These are phyloP conservation scores for Pemphigus obesinymphae DNA, from an alignment of 1,140 invertebrate species.

Conservation along the genomic window DNA sequence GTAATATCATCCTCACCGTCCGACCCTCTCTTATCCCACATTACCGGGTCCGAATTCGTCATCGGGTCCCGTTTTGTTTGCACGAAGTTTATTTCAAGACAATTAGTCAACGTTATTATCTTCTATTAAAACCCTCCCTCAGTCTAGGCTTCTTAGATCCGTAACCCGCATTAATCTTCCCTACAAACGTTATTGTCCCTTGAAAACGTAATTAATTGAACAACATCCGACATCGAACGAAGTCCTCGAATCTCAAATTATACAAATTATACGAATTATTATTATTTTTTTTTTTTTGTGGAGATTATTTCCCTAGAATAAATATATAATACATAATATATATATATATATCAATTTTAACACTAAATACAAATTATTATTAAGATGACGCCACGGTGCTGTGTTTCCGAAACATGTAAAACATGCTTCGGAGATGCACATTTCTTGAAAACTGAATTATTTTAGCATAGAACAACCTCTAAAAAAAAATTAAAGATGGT, in stretches of 20 bases:
- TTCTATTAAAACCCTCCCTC: constrained; percentile 25
- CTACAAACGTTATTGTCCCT: constrained; percentile 29
- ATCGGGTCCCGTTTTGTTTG: constrained; percentile 23
- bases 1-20: not conserved
- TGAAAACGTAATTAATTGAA: constrained; percentile 33
- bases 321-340: not conserved
- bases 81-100: constrained; percentile 12
- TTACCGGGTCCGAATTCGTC: constrained; percentile 24
- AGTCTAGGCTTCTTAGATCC: not conserved
- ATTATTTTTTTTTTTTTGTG: too few species aligned
- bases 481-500: too few species aligned
- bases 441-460: too few species aligned
- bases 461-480: too few species aligned
- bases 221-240: not conserved
- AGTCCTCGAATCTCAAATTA: not conserved
- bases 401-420: too few species aligned
- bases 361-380: too few species aligned
- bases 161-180: constrained; percentile 31
- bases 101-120: constrained; percentile 40
- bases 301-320: not conserved
- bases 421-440: too few species aligned
- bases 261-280: too few species aligned
- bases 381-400: too few species aligned
- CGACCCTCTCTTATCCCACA: not conserved
- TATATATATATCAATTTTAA: too few species aligned